Conservation (phyloP, 2,113 vertebrate species). For the Sceloporus undulatus region DNA sequence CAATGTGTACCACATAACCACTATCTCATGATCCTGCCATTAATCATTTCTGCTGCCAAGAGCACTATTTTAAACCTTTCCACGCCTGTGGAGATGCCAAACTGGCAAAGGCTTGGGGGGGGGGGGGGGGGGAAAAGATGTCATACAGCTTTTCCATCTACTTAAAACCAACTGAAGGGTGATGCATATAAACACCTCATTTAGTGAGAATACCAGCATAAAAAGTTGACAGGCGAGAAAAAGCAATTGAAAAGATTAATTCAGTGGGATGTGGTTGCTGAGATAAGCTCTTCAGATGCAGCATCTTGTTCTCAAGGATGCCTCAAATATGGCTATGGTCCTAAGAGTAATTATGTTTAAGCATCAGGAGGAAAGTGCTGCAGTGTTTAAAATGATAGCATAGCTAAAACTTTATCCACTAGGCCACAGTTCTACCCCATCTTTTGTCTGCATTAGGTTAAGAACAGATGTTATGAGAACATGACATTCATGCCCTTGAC, state of each 20-base stretch:
- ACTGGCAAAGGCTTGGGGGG: constrained; percentile 7
- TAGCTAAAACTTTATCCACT: not conserved
- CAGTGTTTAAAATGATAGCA: not conserved
- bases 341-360: constrained; percentile 32
- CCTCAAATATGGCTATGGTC: not conserved
- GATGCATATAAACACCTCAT: constrained; percentile 47
- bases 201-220: constrained; percentile 33
- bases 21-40: not conserved
- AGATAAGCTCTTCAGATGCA: constrained; percentile 40
- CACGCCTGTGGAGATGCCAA: constrained; percentile 10
- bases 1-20: constrained; percentile 9
- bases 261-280: constrained; percentile 8
- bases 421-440: too few species aligned
- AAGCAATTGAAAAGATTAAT: constrained; percentile 47
- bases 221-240: constrained; percentile 42
- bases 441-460: not conserved
- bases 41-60: constrained; percentile 19
- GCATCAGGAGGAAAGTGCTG: not conserved
- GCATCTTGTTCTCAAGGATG: constrained; percentile 36
- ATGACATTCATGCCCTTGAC: not conserved
- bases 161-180: constrained; percentile 37
- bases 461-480: not conserved
- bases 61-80: constrained; percentile 16
- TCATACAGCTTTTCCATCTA: constrained; percentile 23
- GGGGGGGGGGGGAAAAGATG: constrained; percentile 8